Percentiles rank a stretch among this genome's conserved stretches.
phyloP scores from a whole-genome alignment of 2,888 invertebrate genomes.

The Cerceris ruficornis region DNA sequence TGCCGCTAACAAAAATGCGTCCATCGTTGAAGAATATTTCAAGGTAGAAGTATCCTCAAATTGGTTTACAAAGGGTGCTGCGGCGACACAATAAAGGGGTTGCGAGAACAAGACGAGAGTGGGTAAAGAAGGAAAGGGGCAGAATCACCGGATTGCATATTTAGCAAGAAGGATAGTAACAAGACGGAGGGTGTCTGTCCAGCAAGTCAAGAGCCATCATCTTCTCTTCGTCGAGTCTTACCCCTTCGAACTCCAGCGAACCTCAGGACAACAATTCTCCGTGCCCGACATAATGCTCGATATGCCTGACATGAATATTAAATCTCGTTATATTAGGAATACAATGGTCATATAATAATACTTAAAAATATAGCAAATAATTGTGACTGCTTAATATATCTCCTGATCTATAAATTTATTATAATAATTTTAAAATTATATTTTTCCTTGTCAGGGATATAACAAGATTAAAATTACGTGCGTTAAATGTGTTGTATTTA shows the following conservation, averaged over 20 bases:
- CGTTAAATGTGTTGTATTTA: too few relatives aligned
- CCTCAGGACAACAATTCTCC: constrained; percentile 58
- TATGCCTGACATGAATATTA: constrained; percentile 67
- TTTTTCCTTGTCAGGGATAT: too few relatives aligned
- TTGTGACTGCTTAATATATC: neutral
- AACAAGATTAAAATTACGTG: too few relatives aligned
- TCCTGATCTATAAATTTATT: too few relatives aligned
- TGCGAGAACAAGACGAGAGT: constrained; percentile 14
- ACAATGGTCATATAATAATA: neutral
- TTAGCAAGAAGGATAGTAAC: constrained; percentile 60
- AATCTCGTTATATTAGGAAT: constrained; percentile 60
- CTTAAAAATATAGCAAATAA: neutral
- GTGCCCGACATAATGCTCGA: constrained; percentile 32
- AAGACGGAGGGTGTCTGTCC: constrained; percentile 63
- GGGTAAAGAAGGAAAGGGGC: constrained; percentile 26
- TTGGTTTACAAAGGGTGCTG: constrained; percentile 1
- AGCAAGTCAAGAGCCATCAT: constrained; percentile 60
- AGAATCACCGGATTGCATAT: constrained; percentile 59
- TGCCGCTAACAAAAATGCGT: neutral
- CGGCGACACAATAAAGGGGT: constrained; percentile 7
- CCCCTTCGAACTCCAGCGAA: constrained; percentile 41
- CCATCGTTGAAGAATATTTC: neutral
- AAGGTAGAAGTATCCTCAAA: neutral
- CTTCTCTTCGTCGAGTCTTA: constrained; percentile 37
- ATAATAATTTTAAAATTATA: too few relatives aligned